Evolutionary conservation across 2,113 vertebrate species (phyloP), one percentile per base, ranked within the genome.

Genomic region (Fukomys damarensis): DNA sequence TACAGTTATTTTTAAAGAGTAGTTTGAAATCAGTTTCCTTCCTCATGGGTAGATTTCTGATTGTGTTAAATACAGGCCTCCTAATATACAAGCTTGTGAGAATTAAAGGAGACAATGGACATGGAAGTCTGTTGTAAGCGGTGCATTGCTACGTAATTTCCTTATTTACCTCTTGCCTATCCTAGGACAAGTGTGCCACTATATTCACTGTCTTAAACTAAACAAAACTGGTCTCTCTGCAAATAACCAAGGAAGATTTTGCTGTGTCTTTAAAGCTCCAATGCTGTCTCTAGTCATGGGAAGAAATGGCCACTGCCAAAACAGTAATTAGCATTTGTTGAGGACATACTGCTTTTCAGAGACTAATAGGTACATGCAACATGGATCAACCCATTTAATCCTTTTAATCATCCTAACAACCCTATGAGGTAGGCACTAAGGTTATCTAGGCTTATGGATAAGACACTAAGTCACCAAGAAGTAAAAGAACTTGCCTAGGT

Each of bases 1-100:
- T 92, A 49, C 28, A 80, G 32, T 32, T 30, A 86, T 41, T 88
- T 88, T 83, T 63, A 56, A 91, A 89, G 83, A 96, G 46, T 16
- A 52, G 12, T 83, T 92, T 58, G 49, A 72, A 77, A 59, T 38
- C 83, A 43, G 49, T 93, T 89, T 92, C 52, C 35, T 54, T 32
- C 24, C n/a, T 8, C 76, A 54, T 41, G 26, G 68, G 24, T 93
- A 24, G 68, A 63, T 84, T 79, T 82, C 77, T 81, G 28, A 46
- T 81, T 56, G 13, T 26, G 32, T 94, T 86, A 76, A 59, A 54
- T 13, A 58, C n/a, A 86, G 32, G n/a, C 10, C 41, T 82, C 54
- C 35, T 86, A 52, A 93, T 32, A 66, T 65, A 83, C 56, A 83
- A 49, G 43, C 86, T 77, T 32, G 3, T 22, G 70, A 94, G 14